Evolutionary conservation across 2,888 invertebrate genomes (phyloP).

Genomic region (Cantharis flavilabris): DNA sequence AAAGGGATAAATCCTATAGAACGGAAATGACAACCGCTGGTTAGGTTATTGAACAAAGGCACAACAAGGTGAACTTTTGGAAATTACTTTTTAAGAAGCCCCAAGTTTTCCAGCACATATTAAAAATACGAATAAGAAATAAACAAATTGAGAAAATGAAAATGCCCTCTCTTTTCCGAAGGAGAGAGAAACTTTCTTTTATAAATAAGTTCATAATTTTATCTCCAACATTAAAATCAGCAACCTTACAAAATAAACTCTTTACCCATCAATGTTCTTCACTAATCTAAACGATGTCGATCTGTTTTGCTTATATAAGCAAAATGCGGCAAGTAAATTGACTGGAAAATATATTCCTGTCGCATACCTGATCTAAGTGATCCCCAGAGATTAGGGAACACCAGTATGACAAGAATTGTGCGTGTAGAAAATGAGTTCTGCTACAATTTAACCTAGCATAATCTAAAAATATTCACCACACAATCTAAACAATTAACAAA

Average conservation of each 20-base stretch:
- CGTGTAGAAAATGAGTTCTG: conserved; percentile 6
- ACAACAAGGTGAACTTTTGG: neutral
- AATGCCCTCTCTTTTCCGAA: too few species aligned
- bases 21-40: neutral
- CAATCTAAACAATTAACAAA: conserved; percentile 12
- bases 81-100: neutral
- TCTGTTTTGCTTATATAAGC: conserved; percentile 15
- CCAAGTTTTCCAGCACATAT: neutral
- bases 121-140: neutral
- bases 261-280: neutral
- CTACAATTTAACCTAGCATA: neutral
- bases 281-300: conserved; percentile 4
- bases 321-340: conserved; percentile 18
- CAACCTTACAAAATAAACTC: neutral
- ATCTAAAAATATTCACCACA: neutral
- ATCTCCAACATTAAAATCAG: neutral
- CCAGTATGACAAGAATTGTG: conserved; percentile 21
- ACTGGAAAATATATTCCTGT: conserved; percentile 30
- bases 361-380: conserved; percentile 30
- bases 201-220: neutral
- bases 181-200: neutral
- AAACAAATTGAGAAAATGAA: neutral
- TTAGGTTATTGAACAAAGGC: neutral
- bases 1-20: neutral
- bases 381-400: conserved; percentile 18